Conservation (phyloP, 1,140 invertebrate species). For the Trichomalopsis sarcophagae region DNA sequence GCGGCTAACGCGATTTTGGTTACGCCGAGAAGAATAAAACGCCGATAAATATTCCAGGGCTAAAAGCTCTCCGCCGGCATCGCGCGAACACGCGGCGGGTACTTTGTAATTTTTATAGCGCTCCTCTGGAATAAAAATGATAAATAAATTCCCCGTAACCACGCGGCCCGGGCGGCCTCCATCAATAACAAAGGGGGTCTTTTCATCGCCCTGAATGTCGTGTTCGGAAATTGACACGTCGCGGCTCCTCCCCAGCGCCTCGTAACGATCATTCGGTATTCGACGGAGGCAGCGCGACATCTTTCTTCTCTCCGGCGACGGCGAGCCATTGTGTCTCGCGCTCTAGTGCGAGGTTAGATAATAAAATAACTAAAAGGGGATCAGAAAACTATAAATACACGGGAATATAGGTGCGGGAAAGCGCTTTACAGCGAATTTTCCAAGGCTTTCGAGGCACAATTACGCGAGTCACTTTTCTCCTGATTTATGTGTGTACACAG, state of each 20-base stretch:
- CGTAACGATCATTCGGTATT: slow-evolving; percentile 29
- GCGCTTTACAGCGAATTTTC: not conserved
- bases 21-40: not conserved
- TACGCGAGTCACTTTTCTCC: not conserved
- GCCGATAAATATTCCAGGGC: not conserved
- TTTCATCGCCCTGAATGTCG: slow-evolving; percentile 2
- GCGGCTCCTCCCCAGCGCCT: not conserved
- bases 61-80: not conserved
- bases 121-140: not conserved
- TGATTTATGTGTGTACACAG: no score
- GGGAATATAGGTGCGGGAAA: not conserved
- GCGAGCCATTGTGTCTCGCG: not conserved
- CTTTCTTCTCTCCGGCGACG: not conserved
- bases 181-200: slow-evolving; percentile 36
- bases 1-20: not conserved
- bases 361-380: not conserved
- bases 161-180: not conserved
- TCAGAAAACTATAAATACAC: slow-evolving; percentile 3
- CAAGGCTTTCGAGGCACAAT: not conserved
- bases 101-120: slow-evolving; percentile 23
- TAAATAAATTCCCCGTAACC: slow-evolving; percentile 22
- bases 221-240: slow-evolving; percentile 40
- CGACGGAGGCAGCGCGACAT: not conserved
- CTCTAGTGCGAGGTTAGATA: not conserved
- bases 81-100: not conserved